These are phyloP conservation scores for Marmota monax DNA, from an alignment of 2,113 vertebrate species.

Conservation along the genomic window DNA sequence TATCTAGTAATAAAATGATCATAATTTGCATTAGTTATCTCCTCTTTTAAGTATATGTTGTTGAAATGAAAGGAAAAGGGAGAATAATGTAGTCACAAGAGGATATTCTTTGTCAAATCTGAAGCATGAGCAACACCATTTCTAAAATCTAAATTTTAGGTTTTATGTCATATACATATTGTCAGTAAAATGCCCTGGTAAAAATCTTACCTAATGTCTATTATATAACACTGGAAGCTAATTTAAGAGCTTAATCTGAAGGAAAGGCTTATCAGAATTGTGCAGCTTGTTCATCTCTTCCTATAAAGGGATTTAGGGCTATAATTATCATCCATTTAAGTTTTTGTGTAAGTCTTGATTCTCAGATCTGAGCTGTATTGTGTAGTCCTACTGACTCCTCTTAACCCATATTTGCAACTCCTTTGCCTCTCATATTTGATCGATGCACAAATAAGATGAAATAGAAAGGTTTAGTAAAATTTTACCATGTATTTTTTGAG, in stretches of 20 bases:
- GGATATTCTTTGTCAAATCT: not conserved
- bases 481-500: not conserved
- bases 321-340: not conserved
- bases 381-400: not conserved
- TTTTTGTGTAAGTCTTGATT: not conserved
- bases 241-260: not conserved
- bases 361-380: not conserved
- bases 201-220: not conserved
- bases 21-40: not conserved
- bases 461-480: not conserved
- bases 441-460: not conserved
- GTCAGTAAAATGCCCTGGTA: not conserved
- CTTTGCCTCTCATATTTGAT: not conserved
- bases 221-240: not conserved
- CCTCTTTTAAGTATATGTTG: not conserved
- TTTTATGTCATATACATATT: not conserved
- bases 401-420: too few relatives aligned
- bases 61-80: not conserved
- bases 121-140: not conserved
- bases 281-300: not conserved
- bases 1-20: not conserved
- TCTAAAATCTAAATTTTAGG: not conserved
- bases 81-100: not conserved
- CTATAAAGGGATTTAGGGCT: not conserved
- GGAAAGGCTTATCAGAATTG: not conserved